Evolutionary conservation across 1,140 invertebrate species (phyloP).

Genomic region (Drosophila baimaii): DNA sequence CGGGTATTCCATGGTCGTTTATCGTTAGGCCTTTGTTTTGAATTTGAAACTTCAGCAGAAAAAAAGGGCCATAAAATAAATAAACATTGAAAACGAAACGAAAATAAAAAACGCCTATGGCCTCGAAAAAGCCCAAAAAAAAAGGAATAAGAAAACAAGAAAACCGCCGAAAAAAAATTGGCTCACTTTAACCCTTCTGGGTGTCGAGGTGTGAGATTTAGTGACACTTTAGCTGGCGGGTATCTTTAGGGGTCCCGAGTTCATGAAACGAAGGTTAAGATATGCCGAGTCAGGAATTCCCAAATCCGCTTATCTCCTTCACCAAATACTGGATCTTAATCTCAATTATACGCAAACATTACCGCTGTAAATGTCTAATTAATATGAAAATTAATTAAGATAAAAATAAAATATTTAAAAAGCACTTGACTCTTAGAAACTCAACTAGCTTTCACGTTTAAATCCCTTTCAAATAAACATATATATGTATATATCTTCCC

Average conservation of each 20-base stretch:
- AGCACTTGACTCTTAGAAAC: neutral
- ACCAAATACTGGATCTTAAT: neutral
- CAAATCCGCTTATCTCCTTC: neutral
- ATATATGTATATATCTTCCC: neutral
- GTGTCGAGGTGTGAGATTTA: conserved; percentile 41
- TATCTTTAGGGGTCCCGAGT: neutral
- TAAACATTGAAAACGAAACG: conserved; percentile 53
- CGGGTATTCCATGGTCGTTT: neutral
- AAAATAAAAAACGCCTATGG: conserved; percentile 48
- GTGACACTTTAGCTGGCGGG: conserved; percentile 36
- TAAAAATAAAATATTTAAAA: neutral
- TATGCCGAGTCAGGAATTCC: neutral
- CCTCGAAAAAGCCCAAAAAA: conserved; percentile 14
- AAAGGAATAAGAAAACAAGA: neutral
- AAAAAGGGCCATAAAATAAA: conserved; percentile 68
- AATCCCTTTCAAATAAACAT: too few species aligned
- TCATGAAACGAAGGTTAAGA: conserved; percentile 1
- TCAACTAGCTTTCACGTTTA: neutral
- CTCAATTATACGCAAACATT: neutral
- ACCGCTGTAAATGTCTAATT: neutral
- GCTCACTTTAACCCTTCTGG: conserved; percentile 41
- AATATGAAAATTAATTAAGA: neutral
- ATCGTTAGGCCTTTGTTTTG: neutral
- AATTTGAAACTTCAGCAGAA: conserved; percentile 45
- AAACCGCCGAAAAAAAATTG: conserved; percentile 21